These are phyloP conservation scores for Hipposideros larvatus DNA, from an alignment of 2,797 vertebrate genomes.

Conservation along the genomic window DNA sequence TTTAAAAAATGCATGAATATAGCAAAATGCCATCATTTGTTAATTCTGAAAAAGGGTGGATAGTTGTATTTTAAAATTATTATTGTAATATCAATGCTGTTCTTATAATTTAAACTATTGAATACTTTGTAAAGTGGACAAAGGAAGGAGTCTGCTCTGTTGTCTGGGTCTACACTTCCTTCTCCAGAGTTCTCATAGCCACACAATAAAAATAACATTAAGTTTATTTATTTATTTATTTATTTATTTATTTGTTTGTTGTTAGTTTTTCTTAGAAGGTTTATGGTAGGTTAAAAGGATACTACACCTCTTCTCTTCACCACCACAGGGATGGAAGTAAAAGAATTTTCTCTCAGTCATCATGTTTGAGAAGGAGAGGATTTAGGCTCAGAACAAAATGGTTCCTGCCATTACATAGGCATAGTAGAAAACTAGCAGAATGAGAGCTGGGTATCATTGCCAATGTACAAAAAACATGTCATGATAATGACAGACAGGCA, in stretches of 20 bases:
- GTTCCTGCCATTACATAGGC: not conserved
- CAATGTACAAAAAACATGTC: not conserved
- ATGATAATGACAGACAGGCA: not conserved
- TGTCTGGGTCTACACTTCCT: not conserved
- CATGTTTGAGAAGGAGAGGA: not conserved
- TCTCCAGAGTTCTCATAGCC: not conserved
- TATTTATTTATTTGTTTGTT: too few species aligned
- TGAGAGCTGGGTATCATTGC: not conserved
- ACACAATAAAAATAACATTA: not conserved
- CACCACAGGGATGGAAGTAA: too few species aligned
- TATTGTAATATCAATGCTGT: not conserved
- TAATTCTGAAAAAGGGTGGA: not conserved
- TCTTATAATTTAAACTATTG: not conserved
- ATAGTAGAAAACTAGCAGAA: not conserved
- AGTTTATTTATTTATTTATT: too few species aligned
- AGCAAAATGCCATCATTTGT: not conserved
- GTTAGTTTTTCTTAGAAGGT: not conserved
- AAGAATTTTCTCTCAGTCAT: not conserved
- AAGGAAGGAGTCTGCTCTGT: not conserved
- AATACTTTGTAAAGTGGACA: not conserved
- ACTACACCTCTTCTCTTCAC: too few species aligned
- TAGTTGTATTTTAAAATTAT: not conserved
- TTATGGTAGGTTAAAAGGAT: not conserved
- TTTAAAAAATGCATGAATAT: not conserved
- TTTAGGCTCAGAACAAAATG: not conserved